Conservation (phyloP, 2,113 vertebrate species). For the Cisticola juncidis region DNA sequence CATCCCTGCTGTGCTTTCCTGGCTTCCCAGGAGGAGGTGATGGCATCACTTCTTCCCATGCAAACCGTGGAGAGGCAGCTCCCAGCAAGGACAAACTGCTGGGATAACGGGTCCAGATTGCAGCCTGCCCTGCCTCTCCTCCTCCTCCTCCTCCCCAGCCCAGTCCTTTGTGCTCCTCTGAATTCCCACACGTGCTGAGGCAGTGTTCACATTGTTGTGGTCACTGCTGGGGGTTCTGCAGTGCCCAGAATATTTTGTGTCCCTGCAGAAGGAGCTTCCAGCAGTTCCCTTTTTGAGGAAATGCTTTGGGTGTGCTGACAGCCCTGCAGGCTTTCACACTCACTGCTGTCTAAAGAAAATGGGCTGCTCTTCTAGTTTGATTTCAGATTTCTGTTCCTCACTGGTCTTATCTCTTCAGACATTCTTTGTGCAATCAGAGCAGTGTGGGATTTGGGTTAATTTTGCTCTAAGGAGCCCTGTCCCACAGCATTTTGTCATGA, state of each 20-base stretch:
- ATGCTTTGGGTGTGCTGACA: background rate
- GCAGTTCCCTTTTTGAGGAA: background rate
- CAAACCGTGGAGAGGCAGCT: background rate
- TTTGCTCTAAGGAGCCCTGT: background rate
- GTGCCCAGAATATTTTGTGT: background rate
- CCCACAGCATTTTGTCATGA: background rate
- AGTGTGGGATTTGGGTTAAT: background rate
- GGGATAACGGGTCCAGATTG: background rate
- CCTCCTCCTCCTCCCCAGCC: background rate
- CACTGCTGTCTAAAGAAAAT: background rate
- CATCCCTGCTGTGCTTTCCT: background rate
- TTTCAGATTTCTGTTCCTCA: background rate
- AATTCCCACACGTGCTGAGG: background rate
- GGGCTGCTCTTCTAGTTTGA: background rate
- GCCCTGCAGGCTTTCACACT: fast-evolving
- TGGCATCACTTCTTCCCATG: background rate
- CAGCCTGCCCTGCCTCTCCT: background rate
- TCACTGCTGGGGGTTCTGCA: background rate
- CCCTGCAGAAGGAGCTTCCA: background rate
- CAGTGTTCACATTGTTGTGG: background rate
- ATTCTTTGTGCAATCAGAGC: background rate
- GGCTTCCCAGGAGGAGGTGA: background rate
- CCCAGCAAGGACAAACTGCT: background rate
- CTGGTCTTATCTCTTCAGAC: background rate
- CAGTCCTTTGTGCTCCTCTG: background rate